Evolutionary conservation across 2,888 invertebrate genomes (phyloP), one percentile per base, ranked within the genome.

Genomic region (Carabus problematicus): DNA sequence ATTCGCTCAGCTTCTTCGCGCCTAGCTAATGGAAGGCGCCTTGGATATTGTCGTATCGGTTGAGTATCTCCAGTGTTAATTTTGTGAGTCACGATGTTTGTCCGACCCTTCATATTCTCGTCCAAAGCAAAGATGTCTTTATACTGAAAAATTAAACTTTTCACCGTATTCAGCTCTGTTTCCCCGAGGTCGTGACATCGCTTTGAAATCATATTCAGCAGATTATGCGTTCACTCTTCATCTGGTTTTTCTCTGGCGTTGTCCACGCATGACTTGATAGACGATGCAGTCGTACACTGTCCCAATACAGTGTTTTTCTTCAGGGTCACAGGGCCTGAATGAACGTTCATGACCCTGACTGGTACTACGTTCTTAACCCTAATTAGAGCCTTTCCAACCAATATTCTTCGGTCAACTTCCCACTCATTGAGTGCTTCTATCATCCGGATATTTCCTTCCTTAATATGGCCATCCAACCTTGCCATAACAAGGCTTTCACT

Each of bases 291-390:
- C 3, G 16, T 11, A 40, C 60, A 60, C n/a, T 42, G 8, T 42
- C 41, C 60, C 11, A 60, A 8, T 11, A 60, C 16, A 41, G 60
- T n/a, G 9, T 41, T 18, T 9, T 42, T 42, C 16, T 41, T 60
- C 11, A 60, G 42, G 11, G 41, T 60, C 41, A 60, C 60, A 7
- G 60, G 41, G n/a, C 19, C 8, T 8, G 8, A 12, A 41, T 60
- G 41, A 8, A 60, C 16, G 42, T 60, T 41, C 60, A 60, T 60
- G 39, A 60, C 9, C n/a, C 60, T 39, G 7, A 60, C 60, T 43
- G 60, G 60, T 3, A 56, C 19, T 6, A 56, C 56, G 12, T 56
- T 12, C 8, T 56, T 19, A 9, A 11, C 11, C 9, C 19, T 16
- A 3, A 2, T 18, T 18, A 56, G 19, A 39, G 56, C 8, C 12